Conservation (phyloP, 2,888 invertebrate species). For the Coleophora flavipennella region DNA sequence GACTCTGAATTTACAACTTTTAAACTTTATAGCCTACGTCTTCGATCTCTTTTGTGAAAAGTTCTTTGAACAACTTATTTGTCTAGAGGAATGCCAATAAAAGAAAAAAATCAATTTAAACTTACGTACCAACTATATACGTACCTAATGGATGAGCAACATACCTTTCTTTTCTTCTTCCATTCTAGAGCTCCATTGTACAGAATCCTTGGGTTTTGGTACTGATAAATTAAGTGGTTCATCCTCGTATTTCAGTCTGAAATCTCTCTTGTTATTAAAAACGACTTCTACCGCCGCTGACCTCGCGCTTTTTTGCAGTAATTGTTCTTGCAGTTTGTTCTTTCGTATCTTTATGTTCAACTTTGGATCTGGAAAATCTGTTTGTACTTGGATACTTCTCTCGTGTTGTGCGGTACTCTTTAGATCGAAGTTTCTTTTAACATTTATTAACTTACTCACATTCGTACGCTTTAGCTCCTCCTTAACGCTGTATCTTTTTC, state of each 20-base stretch:
- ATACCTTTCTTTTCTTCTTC: constrained; percentile 59
- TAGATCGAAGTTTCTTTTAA: constrained; percentile 45
- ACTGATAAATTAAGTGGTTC: constrained; percentile 75
- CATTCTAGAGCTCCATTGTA: constrained; percentile 30
- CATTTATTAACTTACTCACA: constrained; percentile 46
- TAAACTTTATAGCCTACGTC: constrained; percentile 38
- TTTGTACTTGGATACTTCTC: constrained; percentile 57
- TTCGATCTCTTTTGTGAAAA: constrained; percentile 24
- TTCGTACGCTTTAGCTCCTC: constrained; percentile 20
- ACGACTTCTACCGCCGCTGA: constrained; percentile 46
- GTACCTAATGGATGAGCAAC: constrained; percentile 9
- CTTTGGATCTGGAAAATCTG: constrained; percentile 34
- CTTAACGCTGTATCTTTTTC: constrained; percentile 19
- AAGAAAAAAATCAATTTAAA: too few relatives aligned
- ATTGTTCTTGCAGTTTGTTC: constrained; percentile 57
- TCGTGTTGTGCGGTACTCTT: constrained; percentile 30
- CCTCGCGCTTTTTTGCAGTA: constrained; percentile 50
- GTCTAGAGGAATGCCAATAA: constrained; percentile 22
- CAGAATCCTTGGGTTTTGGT: constrained; percentile 61
- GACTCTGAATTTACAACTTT: constrained; percentile 55
- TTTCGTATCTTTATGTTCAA: constrained; percentile 45
- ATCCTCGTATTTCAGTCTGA: constrained; percentile 47
- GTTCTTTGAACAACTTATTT: constrained; percentile 24
- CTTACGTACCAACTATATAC: too few relatives aligned
- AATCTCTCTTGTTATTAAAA: constrained; percentile 22